Percentiles rank a stretch among this genome's conserved stretches.
Evolutionary conservation across 1,140 invertebrate genomes (phyloP).

Genomic region (Heliothis virescens): DNA sequence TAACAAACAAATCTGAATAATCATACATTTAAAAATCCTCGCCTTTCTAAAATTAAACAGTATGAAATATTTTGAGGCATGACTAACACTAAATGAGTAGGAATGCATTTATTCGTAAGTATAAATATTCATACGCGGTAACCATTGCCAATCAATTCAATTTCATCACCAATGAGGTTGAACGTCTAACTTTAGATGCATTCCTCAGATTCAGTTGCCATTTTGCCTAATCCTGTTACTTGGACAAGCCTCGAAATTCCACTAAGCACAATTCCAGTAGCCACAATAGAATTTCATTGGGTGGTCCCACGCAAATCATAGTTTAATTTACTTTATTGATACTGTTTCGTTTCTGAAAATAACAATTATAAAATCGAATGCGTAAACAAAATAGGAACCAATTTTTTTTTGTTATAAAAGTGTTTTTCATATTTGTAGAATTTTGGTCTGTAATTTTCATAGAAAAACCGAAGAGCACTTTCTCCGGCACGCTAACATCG

Average conservation of each 20-base stretch:
- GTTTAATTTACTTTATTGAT: too few relatives aligned
- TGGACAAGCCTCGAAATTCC: background rate
- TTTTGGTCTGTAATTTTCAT: too few relatives aligned
- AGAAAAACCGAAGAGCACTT: too few relatives aligned
- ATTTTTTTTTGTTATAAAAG: too few relatives aligned
- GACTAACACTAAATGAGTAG: constrained; percentile 11
- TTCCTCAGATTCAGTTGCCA: constrained; percentile 8
- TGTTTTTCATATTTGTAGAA: too few relatives aligned
- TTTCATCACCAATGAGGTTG: constrained; percentile 4
- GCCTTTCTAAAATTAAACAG: constrained; percentile 6
- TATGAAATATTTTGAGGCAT: constrained; percentile 2
- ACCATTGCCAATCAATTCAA: constrained; percentile 9
- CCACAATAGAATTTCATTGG: background rate
- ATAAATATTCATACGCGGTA: background rate
- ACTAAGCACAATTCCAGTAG: background rate
- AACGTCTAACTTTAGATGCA: constrained; percentile 3
- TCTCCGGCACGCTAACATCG: too few relatives aligned
- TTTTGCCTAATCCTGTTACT: background rate
- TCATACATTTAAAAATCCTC: constrained; percentile 7
- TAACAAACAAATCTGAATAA: background rate
- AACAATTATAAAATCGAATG: too few relatives aligned
- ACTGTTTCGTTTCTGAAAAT: too few relatives aligned
- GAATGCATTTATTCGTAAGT: constrained; percentile 17
- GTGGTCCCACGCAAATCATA: too few relatives aligned
- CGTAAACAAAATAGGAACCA: too few relatives aligned